Base-by-base conservation (phyloP, 2,888 invertebrate genomes). In the Smittia aterrima region DNA sequence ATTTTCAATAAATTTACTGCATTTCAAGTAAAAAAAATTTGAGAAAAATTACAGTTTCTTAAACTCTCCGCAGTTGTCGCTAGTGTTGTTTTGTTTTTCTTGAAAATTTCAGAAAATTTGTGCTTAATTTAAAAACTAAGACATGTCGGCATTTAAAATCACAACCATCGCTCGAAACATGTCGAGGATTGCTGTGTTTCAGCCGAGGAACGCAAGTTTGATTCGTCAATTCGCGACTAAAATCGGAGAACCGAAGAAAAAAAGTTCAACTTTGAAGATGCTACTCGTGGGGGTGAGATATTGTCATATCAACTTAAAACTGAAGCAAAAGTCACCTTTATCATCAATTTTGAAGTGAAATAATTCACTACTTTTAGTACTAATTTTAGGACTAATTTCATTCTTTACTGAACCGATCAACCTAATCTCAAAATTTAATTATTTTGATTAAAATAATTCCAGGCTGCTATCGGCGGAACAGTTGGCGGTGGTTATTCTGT, bases 241-340 rank as follows among this genome's bases (percentile, higher is more conserved):
- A 40, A 72, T 72, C 32, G 64, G 9, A 2, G 54, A 58, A 40
- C 72, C 72, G 38, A 72, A 72, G 40, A 72, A 72, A 24, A 72
- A 72, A 72, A 40, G 22, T 32, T 72, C 62, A 24, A 62, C 58
- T 13, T n/a, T 72, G 38, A 58, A 62, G 27, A 18, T 72, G 11
- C 18, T 72, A 1, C 4, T 72, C 4, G 13, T 38, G 38, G 72
- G 62, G 27, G 62, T 62, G 18, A 62, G 72, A 54, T 54, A 9
- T 53, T 24, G n/a, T 27, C 11, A 41, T 18, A 20, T n/a, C 11
- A 25, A 66, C 7, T 66, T n/a, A n/a, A n/a, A n/a, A n/a, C n/a
- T n/a, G n/a, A n/a, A n/a, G n/a, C n/a, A n/a, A n/a, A n/a, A n/a
- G n/a, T n/a, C n/a, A n/a, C n/a, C n/a, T n/a, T n/a, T n/a, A n/a